Evolutionary conservation across 2,888 invertebrate genomes (phyloP).

Genomic region (Epsilonema sp.): DNA sequence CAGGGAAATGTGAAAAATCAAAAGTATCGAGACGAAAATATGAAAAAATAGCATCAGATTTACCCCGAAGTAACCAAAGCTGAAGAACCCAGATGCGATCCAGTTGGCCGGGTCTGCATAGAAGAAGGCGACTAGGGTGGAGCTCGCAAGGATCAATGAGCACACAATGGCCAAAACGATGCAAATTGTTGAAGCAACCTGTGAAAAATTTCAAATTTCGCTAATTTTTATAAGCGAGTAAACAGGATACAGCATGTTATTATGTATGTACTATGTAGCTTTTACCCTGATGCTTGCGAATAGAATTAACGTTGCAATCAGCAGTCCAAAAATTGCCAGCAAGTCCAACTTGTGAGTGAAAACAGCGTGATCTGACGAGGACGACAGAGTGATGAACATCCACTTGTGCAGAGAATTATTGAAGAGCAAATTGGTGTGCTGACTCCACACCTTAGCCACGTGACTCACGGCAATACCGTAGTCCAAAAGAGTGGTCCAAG

Average conservation of each 20-base stretch:
- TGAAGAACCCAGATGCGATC: conserved; percentile 2
- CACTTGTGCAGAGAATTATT: background rate
- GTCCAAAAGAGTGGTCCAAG: conserved; percentile 3
- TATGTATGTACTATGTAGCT: no score
- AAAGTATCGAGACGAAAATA: no score
- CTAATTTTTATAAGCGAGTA: no score
- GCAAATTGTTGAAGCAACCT: conserved; percentile 2
- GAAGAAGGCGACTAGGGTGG: conserved; percentile 4
- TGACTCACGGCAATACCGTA: background rate
- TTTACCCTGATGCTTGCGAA: background rate
- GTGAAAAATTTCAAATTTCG: background rate
- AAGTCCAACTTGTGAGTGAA: background rate
- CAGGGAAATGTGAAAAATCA: no score
- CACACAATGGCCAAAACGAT: conserved; percentile 1
- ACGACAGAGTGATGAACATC: background rate
- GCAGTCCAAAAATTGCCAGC: background rate
- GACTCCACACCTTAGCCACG: conserved; percentile 3
- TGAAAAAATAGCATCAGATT: background rate
- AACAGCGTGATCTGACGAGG: background rate
- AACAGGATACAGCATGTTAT: no score
- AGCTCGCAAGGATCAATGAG: background rate
- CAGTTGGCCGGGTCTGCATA: conserved; percentile 1
- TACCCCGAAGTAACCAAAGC: conserved; percentile 2
- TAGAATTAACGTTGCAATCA: background rate
- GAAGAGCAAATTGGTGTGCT: conserved; percentile 1